A percentile compares a stretch with the other conserved stretches of the same genome.
Conservation (phyloP, 2,113 vertebrate species). For the Pao palembangensis region DNA sequence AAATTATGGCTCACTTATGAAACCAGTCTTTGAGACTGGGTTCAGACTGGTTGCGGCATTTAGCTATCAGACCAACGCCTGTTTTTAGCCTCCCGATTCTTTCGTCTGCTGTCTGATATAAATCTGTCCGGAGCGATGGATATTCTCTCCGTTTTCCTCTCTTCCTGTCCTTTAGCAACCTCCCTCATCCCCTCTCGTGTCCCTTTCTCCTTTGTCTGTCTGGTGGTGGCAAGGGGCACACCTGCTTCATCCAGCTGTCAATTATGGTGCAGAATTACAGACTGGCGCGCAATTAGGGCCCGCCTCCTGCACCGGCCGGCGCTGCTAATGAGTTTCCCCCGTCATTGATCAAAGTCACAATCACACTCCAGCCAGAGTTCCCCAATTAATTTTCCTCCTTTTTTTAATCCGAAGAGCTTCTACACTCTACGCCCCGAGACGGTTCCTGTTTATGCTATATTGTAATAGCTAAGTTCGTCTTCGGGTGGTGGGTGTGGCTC, state of each 20-base stretch:
- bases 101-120: too few relatives aligned
- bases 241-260: constrained; percentile 77
- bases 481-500: too few relatives aligned
- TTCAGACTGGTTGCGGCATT: too few relatives aligned
- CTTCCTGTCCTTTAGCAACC: constrained; percentile 1
- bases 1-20: not conserved
- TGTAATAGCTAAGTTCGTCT: too few relatives aligned
- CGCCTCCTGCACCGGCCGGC: constrained; percentile 58
- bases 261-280: constrained; percentile 68
- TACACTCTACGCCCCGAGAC: constrained; percentile 24
- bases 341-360: constrained; percentile 80
- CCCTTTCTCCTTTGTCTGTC: constrained; percentile 44
- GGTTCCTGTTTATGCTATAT: constrained; percentile 15
- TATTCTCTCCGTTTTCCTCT: constrained; percentile 4
- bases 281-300: constrained; percentile 70
- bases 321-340: constrained; percentile 74
- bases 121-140: too few relatives aligned
- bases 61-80: too few relatives aligned
- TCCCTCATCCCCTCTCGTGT: constrained; percentile 38
- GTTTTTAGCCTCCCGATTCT: too few relatives aligned
- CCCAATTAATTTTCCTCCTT: constrained; percentile 59
- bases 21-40: not conserved
- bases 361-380: constrained; percentile 61
- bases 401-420: constrained; percentile 28
- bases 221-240: constrained; percentile 63